Evolutionary conservation across 1,140 invertebrate species (phyloP).

Genomic region (Galleria mellonella): DNA sequence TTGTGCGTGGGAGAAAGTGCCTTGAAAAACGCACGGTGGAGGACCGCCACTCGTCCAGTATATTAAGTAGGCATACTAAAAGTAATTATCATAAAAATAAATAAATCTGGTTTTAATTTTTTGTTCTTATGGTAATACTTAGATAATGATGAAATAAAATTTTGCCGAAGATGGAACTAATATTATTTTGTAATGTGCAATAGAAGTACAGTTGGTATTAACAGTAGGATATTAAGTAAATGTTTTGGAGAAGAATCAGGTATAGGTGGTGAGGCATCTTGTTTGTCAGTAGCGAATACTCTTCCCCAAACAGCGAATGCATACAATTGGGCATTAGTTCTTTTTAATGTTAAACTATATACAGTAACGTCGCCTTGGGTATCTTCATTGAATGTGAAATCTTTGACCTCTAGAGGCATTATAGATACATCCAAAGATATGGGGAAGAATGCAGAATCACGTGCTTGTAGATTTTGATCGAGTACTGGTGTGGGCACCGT

Average conservation of each 20-base stretch:
- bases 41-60: no score
- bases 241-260: not conserved
- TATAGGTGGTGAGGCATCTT: slow-evolving; percentile 22
- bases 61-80: no score
- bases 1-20: no score
- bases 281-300: slow-evolving; percentile 35
- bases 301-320: slow-evolving; percentile 52
- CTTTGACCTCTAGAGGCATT: slow-evolving; percentile 38
- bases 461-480: slow-evolving; percentile 20
- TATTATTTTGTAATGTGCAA: no score
- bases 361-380: slow-evolving; percentile 7
- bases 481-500: slow-evolving; percentile 28
- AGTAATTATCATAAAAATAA: no score
- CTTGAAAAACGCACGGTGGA: no score
- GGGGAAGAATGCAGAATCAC: slow-evolving; percentile 39
- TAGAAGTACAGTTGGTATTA: not conserved
- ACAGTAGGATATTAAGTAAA: not conserved
- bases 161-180: no score
- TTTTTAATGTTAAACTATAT: slow-evolving; percentile 22
- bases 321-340: slow-evolving; percentile 29
- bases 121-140: no score
- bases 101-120: no score
- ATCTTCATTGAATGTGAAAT: slow-evolving; percentile 22
- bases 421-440: slow-evolving; percentile 37
- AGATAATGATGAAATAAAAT: no score